These are phyloP conservation scores for Molossus molossus DNA, from an alignment of 2,797 vertebrate species.

Conservation along the genomic window DNA sequence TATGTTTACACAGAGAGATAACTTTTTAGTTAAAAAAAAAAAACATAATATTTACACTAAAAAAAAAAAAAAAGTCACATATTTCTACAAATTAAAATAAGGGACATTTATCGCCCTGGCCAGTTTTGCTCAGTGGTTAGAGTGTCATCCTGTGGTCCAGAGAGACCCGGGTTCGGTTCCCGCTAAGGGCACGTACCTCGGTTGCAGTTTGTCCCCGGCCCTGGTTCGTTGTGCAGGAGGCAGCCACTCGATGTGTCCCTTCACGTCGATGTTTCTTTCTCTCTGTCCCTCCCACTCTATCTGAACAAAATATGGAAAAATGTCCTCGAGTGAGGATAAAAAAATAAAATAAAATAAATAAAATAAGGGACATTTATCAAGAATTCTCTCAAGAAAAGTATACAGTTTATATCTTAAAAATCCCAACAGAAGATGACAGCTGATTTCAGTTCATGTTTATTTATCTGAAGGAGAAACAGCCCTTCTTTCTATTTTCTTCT, in stretches of 20 bases:
- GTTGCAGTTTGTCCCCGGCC: too few relatives aligned
- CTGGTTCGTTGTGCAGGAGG: too few relatives aligned
- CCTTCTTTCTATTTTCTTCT: slow-evolving; percentile 16
- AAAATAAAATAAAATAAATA: background rate
- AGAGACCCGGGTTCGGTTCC: too few relatives aligned
- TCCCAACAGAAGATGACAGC: background rate
- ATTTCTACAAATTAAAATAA: slow-evolving; percentile 40
- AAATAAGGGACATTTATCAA: background rate
- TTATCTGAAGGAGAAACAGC: slow-evolving; percentile 24
- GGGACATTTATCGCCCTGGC: background rate
- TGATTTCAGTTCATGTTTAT: slow-evolving; percentile 27
- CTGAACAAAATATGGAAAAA: too few relatives aligned
- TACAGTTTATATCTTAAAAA: slow-evolving; percentile 31
- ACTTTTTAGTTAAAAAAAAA: slow-evolving; percentile 22
- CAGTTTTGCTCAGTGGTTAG: too few relatives aligned
- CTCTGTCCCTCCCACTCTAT: too few relatives aligned
- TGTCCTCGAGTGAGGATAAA: too few relatives aligned
- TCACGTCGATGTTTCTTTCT: too few relatives aligned
- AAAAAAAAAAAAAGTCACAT: background rate
- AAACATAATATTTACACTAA: background rate
- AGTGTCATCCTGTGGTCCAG: too few relatives aligned
- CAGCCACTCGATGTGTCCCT: too few relatives aligned
- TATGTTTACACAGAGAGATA: slow-evolving; percentile 41
- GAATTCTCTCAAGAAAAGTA: slow-evolving; percentile 6
- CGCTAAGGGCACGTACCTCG: too few relatives aligned